phyloP scores from a whole-genome alignment of 2,113 vertebrate species.

The Cinclus mexicanus region DNA sequence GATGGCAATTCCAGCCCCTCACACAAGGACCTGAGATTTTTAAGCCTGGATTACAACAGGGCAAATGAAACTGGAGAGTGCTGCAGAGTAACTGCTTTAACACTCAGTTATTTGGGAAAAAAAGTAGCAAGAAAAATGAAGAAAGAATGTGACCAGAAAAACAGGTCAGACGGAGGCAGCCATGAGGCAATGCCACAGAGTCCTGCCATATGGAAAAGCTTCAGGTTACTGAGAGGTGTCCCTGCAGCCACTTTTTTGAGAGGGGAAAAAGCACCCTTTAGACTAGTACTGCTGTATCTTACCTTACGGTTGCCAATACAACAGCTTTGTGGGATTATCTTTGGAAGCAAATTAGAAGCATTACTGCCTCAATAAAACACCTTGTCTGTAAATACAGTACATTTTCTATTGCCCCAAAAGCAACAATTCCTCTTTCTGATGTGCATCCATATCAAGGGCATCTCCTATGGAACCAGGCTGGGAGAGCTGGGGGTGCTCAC shows the following conservation, averaged over 20 bases:
- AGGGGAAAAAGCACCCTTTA: background rate
- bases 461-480: background rate
- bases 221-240: background rate
- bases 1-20: background rate
- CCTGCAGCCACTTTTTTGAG: background rate
- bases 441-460: background rate
- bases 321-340: background rate
- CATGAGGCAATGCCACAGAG: background rate
- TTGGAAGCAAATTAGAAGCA: background rate
- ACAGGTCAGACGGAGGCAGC: background rate
- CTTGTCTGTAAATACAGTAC: accelerated
- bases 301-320: background rate
- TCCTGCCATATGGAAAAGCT: background rate
- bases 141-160: background rate
- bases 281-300: background rate
- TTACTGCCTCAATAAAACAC: background rate
- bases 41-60: background rate
- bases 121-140: background rate
- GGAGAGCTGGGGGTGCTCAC: background rate
- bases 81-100: background rate
- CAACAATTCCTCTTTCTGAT: background rate
- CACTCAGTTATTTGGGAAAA: background rate
- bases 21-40: background rate
- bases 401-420: background rate
- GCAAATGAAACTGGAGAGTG: background rate